A percentile compares a stretch with the other conserved stretches of the same genome.
Evolutionary conservation across 1,140 invertebrate species (phyloP).

Genomic region (Cryptotermes secundus): DNA sequence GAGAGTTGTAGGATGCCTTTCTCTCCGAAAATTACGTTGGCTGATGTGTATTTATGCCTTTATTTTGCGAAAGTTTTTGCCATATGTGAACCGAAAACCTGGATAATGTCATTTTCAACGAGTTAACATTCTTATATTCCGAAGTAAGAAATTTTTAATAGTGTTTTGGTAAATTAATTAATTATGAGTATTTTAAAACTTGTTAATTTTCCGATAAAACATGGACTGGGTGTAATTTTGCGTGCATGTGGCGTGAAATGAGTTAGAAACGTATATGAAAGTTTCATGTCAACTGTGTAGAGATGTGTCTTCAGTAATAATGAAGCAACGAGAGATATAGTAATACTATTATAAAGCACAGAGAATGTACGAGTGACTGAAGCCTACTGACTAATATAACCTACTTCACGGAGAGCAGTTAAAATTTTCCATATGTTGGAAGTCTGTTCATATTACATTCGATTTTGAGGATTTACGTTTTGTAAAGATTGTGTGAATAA

Average conservation of each 20-base stretch:
- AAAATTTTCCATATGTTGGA: background rate
- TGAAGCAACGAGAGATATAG: background rate
- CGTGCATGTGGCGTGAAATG: too few relatives aligned
- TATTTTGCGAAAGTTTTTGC: conserved; percentile 4
- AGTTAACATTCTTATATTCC: background rate
- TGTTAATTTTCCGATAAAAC: background rate
- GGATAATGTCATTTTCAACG: conserved; percentile 29
- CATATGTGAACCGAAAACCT: conserved; percentile 23
- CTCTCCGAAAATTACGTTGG: conserved; percentile 62
- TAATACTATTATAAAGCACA: background rate
- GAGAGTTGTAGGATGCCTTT: conserved; percentile 75
- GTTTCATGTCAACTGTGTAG: background rate
- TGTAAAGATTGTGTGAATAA: too few relatives aligned
- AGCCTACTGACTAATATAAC: background rate
- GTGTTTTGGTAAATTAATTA: background rate
- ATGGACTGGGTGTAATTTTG: too few relatives aligned
- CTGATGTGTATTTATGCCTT: conserved; percentile 39
- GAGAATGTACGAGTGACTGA: background rate
- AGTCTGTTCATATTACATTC: background rate
- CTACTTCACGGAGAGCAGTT: conserved; percentile 4
- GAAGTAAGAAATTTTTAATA: background rate
- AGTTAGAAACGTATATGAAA: too few relatives aligned
- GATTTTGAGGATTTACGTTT: too few relatives aligned
- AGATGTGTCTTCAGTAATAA: background rate
- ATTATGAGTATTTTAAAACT: background rate